Conservation (phyloP, 2,113 vertebrate species). For the Antechinus stuartii region DNA sequence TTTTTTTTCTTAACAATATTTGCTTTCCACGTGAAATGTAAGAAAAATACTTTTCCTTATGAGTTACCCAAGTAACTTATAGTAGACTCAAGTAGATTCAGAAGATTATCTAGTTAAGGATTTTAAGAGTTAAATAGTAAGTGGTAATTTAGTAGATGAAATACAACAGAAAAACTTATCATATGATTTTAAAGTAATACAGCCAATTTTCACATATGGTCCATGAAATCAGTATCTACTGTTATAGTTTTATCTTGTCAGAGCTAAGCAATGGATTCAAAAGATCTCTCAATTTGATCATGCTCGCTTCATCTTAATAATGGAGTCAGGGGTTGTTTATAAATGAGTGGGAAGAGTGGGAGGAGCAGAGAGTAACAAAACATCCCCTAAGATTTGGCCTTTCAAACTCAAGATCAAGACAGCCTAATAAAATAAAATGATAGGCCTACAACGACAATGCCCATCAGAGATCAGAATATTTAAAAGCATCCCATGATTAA, state of each 20-base stretch:
- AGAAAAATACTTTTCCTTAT: constrained; percentile 29
- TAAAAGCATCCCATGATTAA: constrained; percentile 36
- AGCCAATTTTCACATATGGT: not conserved
- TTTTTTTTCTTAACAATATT: constrained; percentile 18
- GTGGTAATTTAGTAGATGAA: not conserved
- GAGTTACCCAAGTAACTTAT: not conserved
- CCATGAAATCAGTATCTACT: not conserved
- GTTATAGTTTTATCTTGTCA: not conserved
- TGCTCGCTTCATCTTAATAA: not conserved
- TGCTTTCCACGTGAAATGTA: not conserved
- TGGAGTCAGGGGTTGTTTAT: not conserved
- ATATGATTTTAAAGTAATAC: not conserved
- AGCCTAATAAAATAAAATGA: not conserved
- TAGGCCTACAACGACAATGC: not conserved
- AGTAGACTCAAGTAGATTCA: not conserved
- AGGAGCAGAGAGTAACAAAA: not conserved
- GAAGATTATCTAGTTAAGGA: constrained; percentile 4
- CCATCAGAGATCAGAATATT: not conserved
- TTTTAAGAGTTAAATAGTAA: constrained; percentile 12
- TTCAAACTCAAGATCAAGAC: not conserved
- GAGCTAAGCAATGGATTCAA: not conserved
- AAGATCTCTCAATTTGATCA: not conserved
- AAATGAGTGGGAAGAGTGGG: not conserved
- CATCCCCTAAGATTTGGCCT: not conserved
- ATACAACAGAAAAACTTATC: not conserved